phyloP scores from a whole-genome alignment of 1,140 invertebrate genomes.

The Paraescarpia echinospica region DNA sequence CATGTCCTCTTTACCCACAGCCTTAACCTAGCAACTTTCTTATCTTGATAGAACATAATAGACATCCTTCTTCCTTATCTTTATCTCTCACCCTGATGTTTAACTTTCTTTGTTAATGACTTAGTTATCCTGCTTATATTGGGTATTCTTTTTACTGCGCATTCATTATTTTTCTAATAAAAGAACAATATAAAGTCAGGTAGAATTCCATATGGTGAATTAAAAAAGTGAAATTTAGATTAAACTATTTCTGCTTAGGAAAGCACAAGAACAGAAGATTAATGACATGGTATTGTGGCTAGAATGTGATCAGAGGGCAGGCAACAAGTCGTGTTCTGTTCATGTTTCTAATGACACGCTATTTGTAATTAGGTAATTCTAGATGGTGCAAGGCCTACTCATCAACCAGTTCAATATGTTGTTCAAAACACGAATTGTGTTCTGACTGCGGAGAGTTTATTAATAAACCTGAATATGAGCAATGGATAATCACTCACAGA shows the following conservation, averaged over 20 bases:
- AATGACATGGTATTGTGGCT: neutral
- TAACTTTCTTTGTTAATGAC: neutral
- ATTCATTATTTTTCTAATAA: neutral
- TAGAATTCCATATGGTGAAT: no score
- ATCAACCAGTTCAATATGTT: neutral
- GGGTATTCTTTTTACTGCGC: neutral
- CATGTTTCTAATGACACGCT: neutral
- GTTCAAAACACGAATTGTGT: constrained; percentile 1
- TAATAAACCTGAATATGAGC: neutral
- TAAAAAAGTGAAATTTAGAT: no score
- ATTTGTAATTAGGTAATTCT: constrained; percentile 6
- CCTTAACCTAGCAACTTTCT: neutral
- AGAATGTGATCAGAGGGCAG: neutral
- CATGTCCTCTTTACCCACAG: neutral
- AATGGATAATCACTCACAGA: neutral
- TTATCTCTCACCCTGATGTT: neutral
- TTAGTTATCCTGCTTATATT: no score
- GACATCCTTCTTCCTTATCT: neutral
- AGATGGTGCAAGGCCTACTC: neutral
- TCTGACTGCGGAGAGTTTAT: neutral
- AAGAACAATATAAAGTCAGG: neutral
- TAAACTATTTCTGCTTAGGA: no score
- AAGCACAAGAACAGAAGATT: no score
- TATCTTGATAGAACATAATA: neutral
- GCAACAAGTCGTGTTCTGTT: neutral